These are phyloP conservation scores for Bufo gargarizans DNA, from an alignment of 2,113 vertebrate genomes.

Conservation along the genomic window DNA sequence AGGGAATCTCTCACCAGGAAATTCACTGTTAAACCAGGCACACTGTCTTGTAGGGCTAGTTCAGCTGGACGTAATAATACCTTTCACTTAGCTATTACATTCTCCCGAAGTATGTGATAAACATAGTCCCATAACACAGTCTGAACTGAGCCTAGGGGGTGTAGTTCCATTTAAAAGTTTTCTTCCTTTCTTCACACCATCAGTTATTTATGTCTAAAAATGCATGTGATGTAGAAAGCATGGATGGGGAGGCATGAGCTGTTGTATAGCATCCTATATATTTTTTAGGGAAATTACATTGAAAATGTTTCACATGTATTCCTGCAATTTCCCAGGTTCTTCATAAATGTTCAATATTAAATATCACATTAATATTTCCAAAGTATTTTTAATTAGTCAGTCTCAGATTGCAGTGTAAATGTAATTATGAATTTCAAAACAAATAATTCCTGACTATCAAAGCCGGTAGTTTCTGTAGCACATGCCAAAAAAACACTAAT, in stretches of 20 bases:
- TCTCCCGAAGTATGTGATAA: too few relatives aligned
- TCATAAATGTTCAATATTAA: neutral
- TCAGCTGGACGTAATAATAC: too few relatives aligned
- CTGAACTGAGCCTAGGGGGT: too few relatives aligned
- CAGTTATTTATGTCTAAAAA: neutral
- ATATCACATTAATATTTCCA: conserved; percentile 19
- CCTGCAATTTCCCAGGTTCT: neutral
- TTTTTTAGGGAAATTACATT: neutral
- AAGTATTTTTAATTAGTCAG: conserved; percentile 43
- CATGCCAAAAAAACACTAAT: conserved; percentile 48
- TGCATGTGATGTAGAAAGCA: neutral
- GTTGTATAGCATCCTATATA: neutral
- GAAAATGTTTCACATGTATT: neutral
- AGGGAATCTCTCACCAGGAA: too few relatives aligned
- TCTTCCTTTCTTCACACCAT: too few relatives aligned
- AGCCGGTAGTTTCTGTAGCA: conserved; percentile 30
- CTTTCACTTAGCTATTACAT: too few relatives aligned
- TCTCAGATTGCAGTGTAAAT: conserved; percentile 31
- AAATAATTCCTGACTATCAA: conserved; percentile 50
- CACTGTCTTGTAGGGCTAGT: too few relatives aligned
- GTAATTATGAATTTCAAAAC: conserved; percentile 49
- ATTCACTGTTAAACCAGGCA: too few relatives aligned
- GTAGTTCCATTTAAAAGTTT: too few relatives aligned
- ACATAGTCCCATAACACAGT: too few relatives aligned
- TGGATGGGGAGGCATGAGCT: neutral